Evolutionary conservation across 2,113 vertebrate genomes (phyloP).

Genomic region (Elachura formosa): DNA sequence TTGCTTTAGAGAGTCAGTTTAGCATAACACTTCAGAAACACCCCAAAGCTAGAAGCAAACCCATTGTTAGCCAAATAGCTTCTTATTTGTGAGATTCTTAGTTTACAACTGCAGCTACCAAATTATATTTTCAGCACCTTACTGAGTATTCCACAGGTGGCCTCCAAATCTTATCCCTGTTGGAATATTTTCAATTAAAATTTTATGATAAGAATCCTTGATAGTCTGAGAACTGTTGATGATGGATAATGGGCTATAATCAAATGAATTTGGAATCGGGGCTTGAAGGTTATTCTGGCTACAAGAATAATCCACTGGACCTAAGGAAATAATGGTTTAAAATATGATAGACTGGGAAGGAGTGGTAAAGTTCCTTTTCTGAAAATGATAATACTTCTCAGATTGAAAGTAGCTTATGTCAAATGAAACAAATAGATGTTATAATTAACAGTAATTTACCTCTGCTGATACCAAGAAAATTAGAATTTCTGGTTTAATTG

Average conservation of each 20-base stretch:
- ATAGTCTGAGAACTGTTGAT: not conserved
- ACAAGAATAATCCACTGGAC: not conserved
- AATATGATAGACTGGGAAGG: not conserved
- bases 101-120: not conserved
- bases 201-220: not conserved
- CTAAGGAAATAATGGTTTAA: not conserved
- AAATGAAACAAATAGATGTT: not conserved
- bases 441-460: not conserved
- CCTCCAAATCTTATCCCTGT: not conserved
- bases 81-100: not conserved
- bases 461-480: not conserved
- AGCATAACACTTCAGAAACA: slow-evolving; percentile 42
- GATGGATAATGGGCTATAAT: not conserved
- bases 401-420: not conserved
- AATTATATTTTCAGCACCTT: not conserved
- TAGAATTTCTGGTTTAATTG: not conserved
- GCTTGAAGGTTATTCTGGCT: not conserved
- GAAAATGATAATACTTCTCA: not conserved
- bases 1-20: slow-evolving; percentile 57
- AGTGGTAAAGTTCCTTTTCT: not conserved
- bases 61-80: slow-evolving; percentile 14
- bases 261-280: not conserved
- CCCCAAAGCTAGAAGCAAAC: slow-evolving; percentile 39
- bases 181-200: slow-evolving; percentile 54
- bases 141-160: not conserved